Base-by-base conservation (phyloP, 2,797 vertebrate genomes). In the Xiphophorus birchmanni region DNA sequence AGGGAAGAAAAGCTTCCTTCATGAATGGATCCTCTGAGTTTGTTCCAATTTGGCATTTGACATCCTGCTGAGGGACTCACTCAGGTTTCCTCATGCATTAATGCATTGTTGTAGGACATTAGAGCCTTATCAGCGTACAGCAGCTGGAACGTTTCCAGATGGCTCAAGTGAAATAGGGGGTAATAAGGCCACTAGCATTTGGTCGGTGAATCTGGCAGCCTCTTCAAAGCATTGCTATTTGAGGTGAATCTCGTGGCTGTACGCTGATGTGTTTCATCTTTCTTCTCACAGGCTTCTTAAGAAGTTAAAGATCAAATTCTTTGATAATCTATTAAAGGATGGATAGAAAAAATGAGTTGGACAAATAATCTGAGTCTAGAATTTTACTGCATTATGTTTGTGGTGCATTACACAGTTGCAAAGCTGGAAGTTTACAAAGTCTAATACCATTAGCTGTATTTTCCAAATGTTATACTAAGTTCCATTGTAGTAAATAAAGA, bases 71-170 rank as follows among this genome's bases (percentile, higher is more conserved):
- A 82, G 82, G 83, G 80, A 71, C 77, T 6, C 78, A 82, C 90
- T 91, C 88, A 76, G 81, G 87, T 92, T 92, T 92, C 92, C 81
- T 83, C 76, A 48, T 77, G 75, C 75, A 48, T 44, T 50, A 79
- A 81, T 78, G 75, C 67, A 18, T 72, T 45, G 29, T 75, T 89
- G 83, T 91, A 86, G 93, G 82, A 87, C 81, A 45, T 48, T 13
- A 54, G 81, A 78, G 74, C 81, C 84, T 93, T 90, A 90, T 94
- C 90, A 84, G 88, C 78, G n/a, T 65, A 83, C 83, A 80, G 65
- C 80, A 72, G 84, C 88, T 93, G 92, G 91, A 93, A 79, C 67
- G 7, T 80, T 87, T 93, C 93, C 94, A 95, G 85, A 92, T 94
- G 93, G 89, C 88, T 85, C 77, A 47, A 76, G 89, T 89, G 84